Conservation (phyloP, 2,797 vertebrate species). For the Diplodus sargus region DNA sequence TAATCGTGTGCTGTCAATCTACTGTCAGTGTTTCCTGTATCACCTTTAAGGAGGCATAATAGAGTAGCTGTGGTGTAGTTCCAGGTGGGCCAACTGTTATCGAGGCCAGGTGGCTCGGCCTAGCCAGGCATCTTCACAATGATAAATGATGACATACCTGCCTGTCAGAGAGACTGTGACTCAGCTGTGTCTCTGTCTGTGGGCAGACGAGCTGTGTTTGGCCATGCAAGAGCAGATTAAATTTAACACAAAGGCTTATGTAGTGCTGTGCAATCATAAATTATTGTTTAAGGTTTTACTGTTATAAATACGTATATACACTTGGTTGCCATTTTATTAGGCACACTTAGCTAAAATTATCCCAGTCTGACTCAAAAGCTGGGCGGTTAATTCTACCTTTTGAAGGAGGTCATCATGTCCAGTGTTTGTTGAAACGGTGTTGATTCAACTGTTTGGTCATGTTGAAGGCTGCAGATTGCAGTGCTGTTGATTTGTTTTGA, state of each 20-base stretch:
- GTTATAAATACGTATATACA: not conserved
- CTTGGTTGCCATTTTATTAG: not conserved
- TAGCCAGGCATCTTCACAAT: slow-evolving; percentile 21
- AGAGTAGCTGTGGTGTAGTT: slow-evolving; percentile 61
- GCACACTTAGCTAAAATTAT: not conserved
- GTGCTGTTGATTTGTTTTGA: no score
- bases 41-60: slow-evolving; percentile 58
- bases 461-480: not conserved
- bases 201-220: slow-evolving; percentile 5
- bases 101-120: slow-evolving; percentile 71
- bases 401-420: not conserved
- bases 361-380: not conserved
- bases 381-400: not conserved
- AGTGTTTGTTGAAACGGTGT: not conserved
- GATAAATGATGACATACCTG: slow-evolving; percentile 59
- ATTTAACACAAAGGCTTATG: not conserved
- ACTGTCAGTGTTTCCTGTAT: slow-evolving; percentile 49
- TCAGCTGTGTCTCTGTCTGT: slow-evolving; percentile 56
- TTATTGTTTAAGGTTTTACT: not conserved
- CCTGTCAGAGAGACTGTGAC: slow-evolving; percentile 61
- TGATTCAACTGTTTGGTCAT: not conserved
- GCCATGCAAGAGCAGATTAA: slow-evolving; percentile 13
- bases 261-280: not conserved
- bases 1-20: slow-evolving; percentile 65
- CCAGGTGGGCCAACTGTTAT: slow-evolving; percentile 68